These are phyloP conservation scores for Holotrichia oblita DNA, from an alignment of 1,140 invertebrate species.

Conservation along the genomic window DNA sequence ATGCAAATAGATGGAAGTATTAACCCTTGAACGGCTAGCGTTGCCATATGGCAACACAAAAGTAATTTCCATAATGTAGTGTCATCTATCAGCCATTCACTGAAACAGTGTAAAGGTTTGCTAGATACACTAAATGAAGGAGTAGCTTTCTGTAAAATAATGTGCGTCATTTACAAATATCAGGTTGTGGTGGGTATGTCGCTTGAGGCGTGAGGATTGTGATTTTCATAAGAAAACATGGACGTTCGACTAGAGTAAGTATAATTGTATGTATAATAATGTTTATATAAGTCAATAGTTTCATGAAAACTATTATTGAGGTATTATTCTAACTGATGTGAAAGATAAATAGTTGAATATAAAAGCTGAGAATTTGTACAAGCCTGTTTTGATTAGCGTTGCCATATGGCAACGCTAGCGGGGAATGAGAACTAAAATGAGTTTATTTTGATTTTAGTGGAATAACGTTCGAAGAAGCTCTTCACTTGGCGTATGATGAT, in stretches of 20 bases:
- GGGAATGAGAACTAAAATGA: neutral
- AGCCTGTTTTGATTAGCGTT: neutral
- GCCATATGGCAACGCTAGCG: no score
- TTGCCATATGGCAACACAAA: no score
- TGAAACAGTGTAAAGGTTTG: neutral
- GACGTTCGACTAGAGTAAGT: neutral
- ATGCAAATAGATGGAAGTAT: no score
- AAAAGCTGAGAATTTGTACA: neutral
- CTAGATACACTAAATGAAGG: neutral
- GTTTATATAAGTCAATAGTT: neutral
- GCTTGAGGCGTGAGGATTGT: neutral
- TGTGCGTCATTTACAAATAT: neutral
- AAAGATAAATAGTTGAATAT: conserved; percentile 4
- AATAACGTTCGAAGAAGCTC: neutral
- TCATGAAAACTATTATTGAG: neutral
- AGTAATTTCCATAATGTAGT: conserved; percentile 1
- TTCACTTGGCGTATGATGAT: neutral
- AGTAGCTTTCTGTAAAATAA: neutral
- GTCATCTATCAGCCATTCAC: neutral
- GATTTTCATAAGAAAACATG: neutral
- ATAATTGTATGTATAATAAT: neutral
- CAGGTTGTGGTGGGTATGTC: neutral
- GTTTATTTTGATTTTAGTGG: neutral
- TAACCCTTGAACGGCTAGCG: neutral
- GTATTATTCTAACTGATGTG: neutral